Conservation (phyloP, 2,888 invertebrate genomes). For the Agonopterix heracliana region DNA sequence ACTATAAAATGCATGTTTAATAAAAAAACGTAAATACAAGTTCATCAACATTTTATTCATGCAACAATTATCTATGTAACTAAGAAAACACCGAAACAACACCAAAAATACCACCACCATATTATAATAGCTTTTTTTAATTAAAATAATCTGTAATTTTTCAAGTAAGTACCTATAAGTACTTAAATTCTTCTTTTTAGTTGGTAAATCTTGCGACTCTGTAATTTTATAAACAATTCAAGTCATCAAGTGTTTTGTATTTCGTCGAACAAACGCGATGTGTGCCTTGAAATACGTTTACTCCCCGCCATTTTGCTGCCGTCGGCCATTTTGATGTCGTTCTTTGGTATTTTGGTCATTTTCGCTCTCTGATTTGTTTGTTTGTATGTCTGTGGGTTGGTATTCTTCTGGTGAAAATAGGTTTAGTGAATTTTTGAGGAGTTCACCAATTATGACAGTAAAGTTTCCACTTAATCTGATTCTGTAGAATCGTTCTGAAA, state of each 20-base stretch:
- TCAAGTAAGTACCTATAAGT: too few relatives aligned
- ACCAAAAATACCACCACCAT: too few relatives aligned
- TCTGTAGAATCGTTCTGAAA: background rate
- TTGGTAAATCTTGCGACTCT: too few relatives aligned
- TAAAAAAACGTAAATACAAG: too few relatives aligned
- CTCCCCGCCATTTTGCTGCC: background rate
- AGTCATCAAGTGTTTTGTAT: slow-evolving; percentile 44
- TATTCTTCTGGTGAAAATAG: slow-evolving; percentile 48
- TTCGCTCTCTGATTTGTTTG: background rate
- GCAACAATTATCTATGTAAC: too few relatives aligned
- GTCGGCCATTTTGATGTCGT: slow-evolving; percentile 2
- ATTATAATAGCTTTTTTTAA: too few relatives aligned
- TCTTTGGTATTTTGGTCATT: background rate
- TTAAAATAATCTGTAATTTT: slow-evolving; percentile 60
- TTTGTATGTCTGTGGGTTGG: slow-evolving; percentile 12
- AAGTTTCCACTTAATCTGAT: background rate
- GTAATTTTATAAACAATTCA: too few relatives aligned
- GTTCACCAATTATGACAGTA: slow-evolving; percentile 13
- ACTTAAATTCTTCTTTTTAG: too few relatives aligned
- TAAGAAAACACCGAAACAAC: too few relatives aligned
- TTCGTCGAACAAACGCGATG: slow-evolving; percentile 38
- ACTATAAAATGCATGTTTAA: too few relatives aligned
- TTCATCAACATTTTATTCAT: too few relatives aligned
- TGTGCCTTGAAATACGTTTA: slow-evolving; percentile 10
- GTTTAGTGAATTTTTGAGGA: slow-evolving; percentile 39